phyloP scores from a whole-genome alignment of 1,140 invertebrate species.

The Danaus plexippus region DNA sequence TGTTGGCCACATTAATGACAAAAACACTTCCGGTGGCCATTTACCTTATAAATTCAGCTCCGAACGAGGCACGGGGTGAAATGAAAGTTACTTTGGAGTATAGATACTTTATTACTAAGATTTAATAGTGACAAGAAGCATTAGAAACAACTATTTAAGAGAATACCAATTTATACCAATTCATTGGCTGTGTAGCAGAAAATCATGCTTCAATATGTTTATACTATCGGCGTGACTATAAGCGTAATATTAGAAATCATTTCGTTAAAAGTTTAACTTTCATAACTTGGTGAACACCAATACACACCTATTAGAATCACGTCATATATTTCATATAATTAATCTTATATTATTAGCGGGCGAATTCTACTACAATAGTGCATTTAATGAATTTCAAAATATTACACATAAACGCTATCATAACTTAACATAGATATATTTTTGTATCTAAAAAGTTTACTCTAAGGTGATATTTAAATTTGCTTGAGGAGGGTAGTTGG shows the following conservation, averaged over 20 bases:
- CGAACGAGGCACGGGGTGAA: slow-evolving; percentile 61
- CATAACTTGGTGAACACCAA: slow-evolving; percentile 49
- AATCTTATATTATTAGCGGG: slow-evolving; percentile 47
- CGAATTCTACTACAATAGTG: slow-evolving; percentile 57
- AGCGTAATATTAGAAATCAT: slow-evolving; percentile 42
- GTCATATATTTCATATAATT: slow-evolving; percentile 37
- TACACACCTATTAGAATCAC: slow-evolving; percentile 34
- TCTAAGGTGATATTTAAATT: slow-evolving; percentile 58
- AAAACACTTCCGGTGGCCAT: slow-evolving; percentile 35
- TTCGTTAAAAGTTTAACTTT: slow-evolving; percentile 41
- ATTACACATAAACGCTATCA: slow-evolving; percentile 34
- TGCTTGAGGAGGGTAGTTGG: slow-evolving; percentile 43
- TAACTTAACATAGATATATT: slow-evolving; percentile 19
- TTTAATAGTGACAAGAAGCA: slow-evolving; percentile 59
- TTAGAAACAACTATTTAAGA: slow-evolving; percentile 41
- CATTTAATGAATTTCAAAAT: slow-evolving; percentile 26
- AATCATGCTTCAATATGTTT: slow-evolving; percentile 44
- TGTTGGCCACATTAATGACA: slow-evolving; percentile 42
- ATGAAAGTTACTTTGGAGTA: slow-evolving; percentile 71
- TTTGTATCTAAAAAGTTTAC: slow-evolving; percentile 14
- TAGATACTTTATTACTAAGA: slow-evolving; percentile 69
- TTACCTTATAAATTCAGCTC: slow-evolving; percentile 63
- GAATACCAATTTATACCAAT: slow-evolving; percentile 43
- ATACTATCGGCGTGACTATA: slow-evolving; percentile 51
- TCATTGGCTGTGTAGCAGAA: slow-evolving; percentile 32